Percentiles rank a stretch among this genome's conserved stretches.
Conservation (phyloP, 2,888 invertebrate species). For the Nudaria mundana region DNA sequence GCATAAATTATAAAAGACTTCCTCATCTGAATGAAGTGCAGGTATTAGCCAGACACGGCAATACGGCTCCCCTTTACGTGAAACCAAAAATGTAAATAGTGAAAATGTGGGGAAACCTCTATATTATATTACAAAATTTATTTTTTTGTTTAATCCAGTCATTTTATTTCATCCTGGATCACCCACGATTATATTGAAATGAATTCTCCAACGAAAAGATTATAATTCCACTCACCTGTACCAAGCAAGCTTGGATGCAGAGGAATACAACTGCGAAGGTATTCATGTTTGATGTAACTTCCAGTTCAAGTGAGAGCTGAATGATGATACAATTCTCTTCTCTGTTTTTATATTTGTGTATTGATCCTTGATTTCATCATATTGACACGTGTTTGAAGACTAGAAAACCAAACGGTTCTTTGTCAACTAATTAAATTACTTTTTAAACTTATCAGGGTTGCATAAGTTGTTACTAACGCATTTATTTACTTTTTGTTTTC, state of each 20-base stretch:
- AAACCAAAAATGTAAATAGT: too few relatives aligned
- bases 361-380: not conserved
- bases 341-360: not conserved
- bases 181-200: too few relatives aligned
- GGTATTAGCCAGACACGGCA: too few relatives aligned
- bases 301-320: constrained; percentile 3
- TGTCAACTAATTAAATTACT: not conserved
- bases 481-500: not conserved
- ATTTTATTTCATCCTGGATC: too few relatives aligned
- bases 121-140: too few relatives aligned
- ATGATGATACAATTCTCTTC: not conserved
- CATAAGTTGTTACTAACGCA: not conserved
- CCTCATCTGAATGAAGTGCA: too few relatives aligned
- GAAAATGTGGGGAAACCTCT: too few relatives aligned
- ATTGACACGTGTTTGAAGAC: not conserved
- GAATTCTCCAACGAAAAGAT: not conserved
- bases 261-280: constrained; percentile 19
- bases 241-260: constrained; percentile 27
- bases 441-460: not conserved
- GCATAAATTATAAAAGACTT: too few relatives aligned
- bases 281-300: constrained; percentile 13
- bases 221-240: constrained; percentile 15
- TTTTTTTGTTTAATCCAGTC: too few relatives aligned
- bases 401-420: not conserved
- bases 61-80: too few relatives aligned